Conservation (phyloP, 2,797 vertebrate genomes). For the Perodicticus potto region DNA sequence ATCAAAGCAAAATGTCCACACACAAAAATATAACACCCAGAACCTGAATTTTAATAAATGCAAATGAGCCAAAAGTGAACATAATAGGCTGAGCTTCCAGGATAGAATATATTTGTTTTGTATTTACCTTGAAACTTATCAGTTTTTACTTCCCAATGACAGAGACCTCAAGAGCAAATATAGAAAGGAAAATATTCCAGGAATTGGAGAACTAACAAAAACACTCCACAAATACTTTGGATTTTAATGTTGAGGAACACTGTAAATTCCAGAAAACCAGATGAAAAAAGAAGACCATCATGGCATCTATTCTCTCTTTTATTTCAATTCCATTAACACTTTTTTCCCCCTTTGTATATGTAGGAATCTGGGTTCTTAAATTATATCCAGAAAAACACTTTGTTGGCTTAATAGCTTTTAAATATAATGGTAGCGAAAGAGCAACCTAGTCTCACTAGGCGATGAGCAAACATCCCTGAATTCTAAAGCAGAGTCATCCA, state of each 20-base stretch:
- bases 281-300: background rate
- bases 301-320: background rate
- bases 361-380: slow-evolving; percentile 23
- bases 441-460: background rate
- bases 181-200: background rate
- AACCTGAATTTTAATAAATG: slow-evolving; percentile 75
- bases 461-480: background rate
- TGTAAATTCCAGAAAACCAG: background rate
- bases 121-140: slow-evolving; percentile 57
- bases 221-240: background rate
- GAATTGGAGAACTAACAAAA: background rate
- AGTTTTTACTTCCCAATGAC: background rate
- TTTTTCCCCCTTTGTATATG: background rate
- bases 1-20: slow-evolving; percentile 59
- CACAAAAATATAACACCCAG: slow-evolving; percentile 18
- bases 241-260: background rate
- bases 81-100: background rate
- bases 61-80: slow-evolving; percentile 50
- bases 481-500: background rate
- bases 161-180: slow-evolving; percentile 18
- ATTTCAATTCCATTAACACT: background rate
- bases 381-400: background rate
- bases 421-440: background rate
- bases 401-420: background rate
- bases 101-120: slow-evolving; percentile 36